Base-by-base conservation (phyloP, 2,113 vertebrate genomes). In the Grus americana region DNA sequence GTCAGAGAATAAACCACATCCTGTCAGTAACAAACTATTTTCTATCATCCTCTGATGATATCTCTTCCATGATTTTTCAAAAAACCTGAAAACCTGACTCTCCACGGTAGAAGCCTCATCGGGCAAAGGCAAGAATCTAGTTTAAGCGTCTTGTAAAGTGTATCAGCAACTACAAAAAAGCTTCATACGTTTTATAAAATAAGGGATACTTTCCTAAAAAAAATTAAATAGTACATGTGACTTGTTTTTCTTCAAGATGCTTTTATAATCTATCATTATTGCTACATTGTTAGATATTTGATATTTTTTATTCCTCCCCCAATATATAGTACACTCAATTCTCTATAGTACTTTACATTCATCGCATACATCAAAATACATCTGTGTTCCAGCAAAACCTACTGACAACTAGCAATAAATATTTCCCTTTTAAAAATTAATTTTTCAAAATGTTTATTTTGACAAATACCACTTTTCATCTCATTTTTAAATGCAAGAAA, bases 31-130 rank as follows among this genome's bases (percentile, higher is more conserved):
- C 5, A 85, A 85, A 89, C 10, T 4, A 27, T 40, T 89, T 84
- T 68, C 18, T 24, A 4, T 40, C 30, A 16, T 27, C 9, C 5
- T 79, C 27, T 57, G 19, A 12, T 50, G 5, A 42, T 4, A 74
- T 0, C 6, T 61, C 10, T 19, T 32, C 32, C n/a, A 34, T 15
- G 7, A 6, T 44, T 59, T 79, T 50, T 38, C 16, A 10, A 44
- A 68, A 78, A 66, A 29, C 2, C 4, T 19, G 18, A 74, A 84
- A 75, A 49, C 12, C 16, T 26, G 1, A 4, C 20, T 59, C 13
- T 78, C 6, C 21, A 4, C 30, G 5, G 12, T 32, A 4, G 16
- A 81, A 47, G 3, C 7, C 29, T 88, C 44, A 54, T 0, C 46
- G 2, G 20, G 2, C 17, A 92, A 61, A 90, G 29, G 8, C 23